Conservation (phyloP, 2,888 invertebrate species). For the Meta bourneti region DNA sequence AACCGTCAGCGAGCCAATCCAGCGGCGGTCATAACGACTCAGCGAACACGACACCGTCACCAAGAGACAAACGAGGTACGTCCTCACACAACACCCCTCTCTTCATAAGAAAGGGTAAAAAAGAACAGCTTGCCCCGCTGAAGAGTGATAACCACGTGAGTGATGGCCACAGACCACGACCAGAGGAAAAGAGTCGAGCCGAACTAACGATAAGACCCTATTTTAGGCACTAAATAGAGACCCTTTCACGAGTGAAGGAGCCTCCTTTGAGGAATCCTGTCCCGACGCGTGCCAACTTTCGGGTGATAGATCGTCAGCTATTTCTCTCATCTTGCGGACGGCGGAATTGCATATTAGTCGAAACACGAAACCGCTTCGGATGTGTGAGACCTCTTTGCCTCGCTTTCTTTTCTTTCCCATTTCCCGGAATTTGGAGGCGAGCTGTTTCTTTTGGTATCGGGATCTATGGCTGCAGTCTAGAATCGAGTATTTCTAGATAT, state of each 20-base stretch:
- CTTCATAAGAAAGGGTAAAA: conserved; percentile 24
- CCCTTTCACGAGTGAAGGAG: neutral
- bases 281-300: conserved; percentile 58
- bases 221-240: conserved; percentile 51
- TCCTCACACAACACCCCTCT: no score
- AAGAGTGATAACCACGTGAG: conserved; percentile 38
- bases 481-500: no score
- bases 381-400: no score
- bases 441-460: no score
- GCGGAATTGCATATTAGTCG: conserved; percentile 56
- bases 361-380: conserved; percentile 13
- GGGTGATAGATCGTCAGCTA: conserved; percentile 65
- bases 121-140: conserved; percentile 18
- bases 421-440: no score
- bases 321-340: conserved; percentile 50
- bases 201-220: conserved; percentile 51
- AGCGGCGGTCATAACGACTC: no score
- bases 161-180: neutral
- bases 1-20: conserved; percentile 36
- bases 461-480: no score
- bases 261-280: conserved; percentile 16
- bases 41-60: no score
- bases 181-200: neutral
- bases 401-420: no score
- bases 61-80: no score